phyloP scores from a whole-genome alignment of 2,113 vertebrate species.

The Lepus americanus region DNA sequence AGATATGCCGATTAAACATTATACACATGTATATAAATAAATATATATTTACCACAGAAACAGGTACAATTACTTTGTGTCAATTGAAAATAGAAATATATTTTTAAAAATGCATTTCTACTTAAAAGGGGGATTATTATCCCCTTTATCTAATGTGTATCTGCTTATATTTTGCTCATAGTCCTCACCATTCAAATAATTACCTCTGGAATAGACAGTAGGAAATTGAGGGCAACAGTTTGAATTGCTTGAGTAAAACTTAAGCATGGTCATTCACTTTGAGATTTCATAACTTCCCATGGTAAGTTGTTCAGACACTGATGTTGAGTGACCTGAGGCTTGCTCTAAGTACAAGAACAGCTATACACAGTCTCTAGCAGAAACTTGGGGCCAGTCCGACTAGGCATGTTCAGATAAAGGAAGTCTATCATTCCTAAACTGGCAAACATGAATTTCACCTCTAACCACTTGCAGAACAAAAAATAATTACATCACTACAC shows the following conservation, averaged over 20 bases:
- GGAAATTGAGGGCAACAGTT: background rate
- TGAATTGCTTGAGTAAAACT: slow-evolving; percentile 18
- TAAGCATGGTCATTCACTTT: background rate
- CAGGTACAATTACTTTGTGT: too few species aligned
- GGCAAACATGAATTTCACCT: background rate
- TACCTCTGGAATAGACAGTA: background rate
- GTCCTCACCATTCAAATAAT: background rate
- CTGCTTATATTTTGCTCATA: background rate
- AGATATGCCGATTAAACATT: too few species aligned
- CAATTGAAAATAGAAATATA: too few species aligned
- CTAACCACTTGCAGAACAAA: background rate
- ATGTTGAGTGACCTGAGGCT: background rate
- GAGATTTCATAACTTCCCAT: slow-evolving; percentile 59
- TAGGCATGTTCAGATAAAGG: background rate
- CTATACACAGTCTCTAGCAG: background rate
- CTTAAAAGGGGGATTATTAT: background rate
- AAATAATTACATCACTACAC: background rate
- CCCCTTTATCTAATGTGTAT: background rate
- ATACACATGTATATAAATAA: too few species aligned
- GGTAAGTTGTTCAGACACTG: background rate
- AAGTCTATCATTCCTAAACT: background rate
- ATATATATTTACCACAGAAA: too few species aligned
- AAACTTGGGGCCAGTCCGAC: background rate
- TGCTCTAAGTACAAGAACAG: background rate
- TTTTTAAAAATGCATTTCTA: too few species aligned